These are phyloP conservation scores for Heteromormyrus szaboi DNA, from an alignment of 2,797 vertebrate species.

Conservation along the genomic window DNA sequence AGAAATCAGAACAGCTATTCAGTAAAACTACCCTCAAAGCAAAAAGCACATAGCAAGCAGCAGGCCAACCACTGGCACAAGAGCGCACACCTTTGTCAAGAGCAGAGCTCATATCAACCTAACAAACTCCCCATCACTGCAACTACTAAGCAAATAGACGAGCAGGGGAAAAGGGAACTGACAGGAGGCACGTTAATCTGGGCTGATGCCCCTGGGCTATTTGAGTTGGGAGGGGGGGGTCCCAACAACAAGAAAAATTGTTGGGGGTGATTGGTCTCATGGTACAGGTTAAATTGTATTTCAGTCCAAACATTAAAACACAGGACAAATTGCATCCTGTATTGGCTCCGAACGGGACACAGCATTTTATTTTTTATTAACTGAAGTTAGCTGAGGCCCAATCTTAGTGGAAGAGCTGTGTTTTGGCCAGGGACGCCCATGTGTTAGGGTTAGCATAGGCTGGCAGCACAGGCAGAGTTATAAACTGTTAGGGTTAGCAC, in stretches of 20 bases:
- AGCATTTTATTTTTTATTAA: not conserved
- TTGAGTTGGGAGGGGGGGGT: not conserved
- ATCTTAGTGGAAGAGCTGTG: not conserved
- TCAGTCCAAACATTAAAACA: conserved; percentile 14
- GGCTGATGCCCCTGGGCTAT: not conserved
- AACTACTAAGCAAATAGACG: conserved; percentile 44
- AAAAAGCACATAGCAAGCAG: not conserved
- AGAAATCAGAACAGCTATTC: not conserved
- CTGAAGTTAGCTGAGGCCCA: not conserved
- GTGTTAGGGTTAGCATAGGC: not conserved
- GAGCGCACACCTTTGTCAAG: not conserved
- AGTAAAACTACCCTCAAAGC: not conserved
- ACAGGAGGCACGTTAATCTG: not conserved
- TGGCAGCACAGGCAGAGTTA: not conserved
- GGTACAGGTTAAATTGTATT: not conserved
- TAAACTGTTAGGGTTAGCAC: no score
- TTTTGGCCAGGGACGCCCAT: not conserved
- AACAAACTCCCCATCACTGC: conserved; percentile 29
- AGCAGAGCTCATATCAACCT: not conserved
- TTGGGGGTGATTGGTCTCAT: not conserved
- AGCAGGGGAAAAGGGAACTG: conserved; percentile 6
- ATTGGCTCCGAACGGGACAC: not conserved
- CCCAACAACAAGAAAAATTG: not conserved
- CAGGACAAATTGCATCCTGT: conserved; percentile 16
- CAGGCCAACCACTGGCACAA: not conserved